Evolutionary conservation across 1,140 invertebrate genomes (phyloP).

Genomic region (Cherax destructor): DNA sequence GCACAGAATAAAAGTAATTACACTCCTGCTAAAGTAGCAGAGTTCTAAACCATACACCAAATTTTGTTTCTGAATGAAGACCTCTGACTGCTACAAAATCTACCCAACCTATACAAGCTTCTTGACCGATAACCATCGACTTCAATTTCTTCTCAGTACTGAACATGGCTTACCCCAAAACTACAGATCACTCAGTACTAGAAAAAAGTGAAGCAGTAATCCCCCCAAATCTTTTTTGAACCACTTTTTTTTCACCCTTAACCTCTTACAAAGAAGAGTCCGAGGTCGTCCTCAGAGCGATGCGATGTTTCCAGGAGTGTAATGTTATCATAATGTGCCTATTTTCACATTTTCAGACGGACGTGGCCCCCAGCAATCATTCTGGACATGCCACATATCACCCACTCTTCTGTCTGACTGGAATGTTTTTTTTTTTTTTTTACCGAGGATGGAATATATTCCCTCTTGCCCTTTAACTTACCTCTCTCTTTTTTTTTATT

Average conservation of each 20-base stretch:
- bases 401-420: constrained; percentile 28
- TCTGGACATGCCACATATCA: constrained; percentile 19
- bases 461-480: not conserved
- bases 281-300: constrained; percentile 11
- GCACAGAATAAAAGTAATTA: not conserved
- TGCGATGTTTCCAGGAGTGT: constrained; percentile 4
- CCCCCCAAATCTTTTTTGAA: not conserved
- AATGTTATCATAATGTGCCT: constrained; percentile 9
- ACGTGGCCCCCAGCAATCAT: constrained; percentile 42
- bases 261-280: constrained; percentile 29
- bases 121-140: constrained; percentile 5
- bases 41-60: not conserved
- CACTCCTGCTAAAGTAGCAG: not conserved
- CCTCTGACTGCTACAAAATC: constrained; percentile 50
- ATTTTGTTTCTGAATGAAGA: not conserved
- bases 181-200: not conserved
- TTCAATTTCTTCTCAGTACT: constrained; percentile 43
- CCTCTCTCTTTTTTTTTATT: constrained; percentile 5
- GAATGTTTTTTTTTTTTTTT: constrained; percentile 24
- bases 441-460: constrained; percentile 1
- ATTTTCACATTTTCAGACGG: constrained; percentile 55
- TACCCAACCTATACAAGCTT: constrained; percentile 2
- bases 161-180: not conserved
- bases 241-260: constrained; percentile 17
- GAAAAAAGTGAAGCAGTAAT: constrained; percentile 19